phyloP scores from a whole-genome alignment of 2,888 invertebrate species.

The Nycteola revayana region DNA sequence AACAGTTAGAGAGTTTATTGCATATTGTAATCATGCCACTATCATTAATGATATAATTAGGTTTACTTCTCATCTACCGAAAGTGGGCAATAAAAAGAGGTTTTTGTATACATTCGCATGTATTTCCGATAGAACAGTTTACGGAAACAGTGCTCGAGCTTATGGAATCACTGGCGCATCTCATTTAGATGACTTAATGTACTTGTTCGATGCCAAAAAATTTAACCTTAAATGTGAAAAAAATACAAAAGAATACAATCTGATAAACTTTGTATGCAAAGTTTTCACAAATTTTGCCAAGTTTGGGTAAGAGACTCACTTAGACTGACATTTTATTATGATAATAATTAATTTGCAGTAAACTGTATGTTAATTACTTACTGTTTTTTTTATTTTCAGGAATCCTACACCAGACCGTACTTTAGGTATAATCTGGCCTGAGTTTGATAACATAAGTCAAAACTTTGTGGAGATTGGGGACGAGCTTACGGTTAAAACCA shows the following conservation, averaged over 20 bases:
- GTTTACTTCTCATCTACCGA: background rate
- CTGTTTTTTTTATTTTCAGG: too few species aligned
- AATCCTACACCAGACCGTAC: constrained; percentile 54
- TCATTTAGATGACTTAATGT: constrained; percentile 1
- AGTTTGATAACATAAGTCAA: constrained; percentile 38
- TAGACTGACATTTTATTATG: too few species aligned
- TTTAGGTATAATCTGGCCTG: constrained; percentile 48
- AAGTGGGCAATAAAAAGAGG: background rate
- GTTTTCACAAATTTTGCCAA: constrained; percentile 3
- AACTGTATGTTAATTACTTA: too few species aligned
- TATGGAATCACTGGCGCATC: background rate
- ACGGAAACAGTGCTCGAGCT: background rate
- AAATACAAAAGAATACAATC: constrained; percentile 1
- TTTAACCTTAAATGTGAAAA: background rate
- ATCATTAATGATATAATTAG: background rate
- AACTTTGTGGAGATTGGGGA: constrained; percentile 52
- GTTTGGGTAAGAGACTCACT: constrained; percentile 5
- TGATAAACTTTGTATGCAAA: constrained; percentile 1
- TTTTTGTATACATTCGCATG: background rate
- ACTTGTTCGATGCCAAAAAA: constrained; percentile 3
- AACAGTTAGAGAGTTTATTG: background rate
- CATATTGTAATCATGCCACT: background rate
- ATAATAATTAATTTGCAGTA: too few species aligned
- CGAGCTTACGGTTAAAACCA: constrained; percentile 29
- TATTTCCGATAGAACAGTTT: background rate